Base-by-base conservation (phyloP, 2,797 vertebrate genomes). In the Microctenopoma steveboyesi region DNA sequence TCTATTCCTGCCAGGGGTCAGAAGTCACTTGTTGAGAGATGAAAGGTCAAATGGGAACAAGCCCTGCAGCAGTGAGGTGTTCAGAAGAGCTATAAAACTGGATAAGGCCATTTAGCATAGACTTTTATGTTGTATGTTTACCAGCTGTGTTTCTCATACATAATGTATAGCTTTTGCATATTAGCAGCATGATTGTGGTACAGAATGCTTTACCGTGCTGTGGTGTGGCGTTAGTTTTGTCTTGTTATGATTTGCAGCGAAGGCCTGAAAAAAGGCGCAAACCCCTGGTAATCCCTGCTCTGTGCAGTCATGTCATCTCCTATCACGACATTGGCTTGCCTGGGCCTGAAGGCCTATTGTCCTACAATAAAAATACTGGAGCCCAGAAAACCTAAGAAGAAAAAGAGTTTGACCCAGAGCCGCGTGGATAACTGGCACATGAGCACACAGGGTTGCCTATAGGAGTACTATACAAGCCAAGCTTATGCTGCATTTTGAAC, bases 311-410 rank as follows among this genome's bases (percentile, higher is more conserved):
- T 79, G 78, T 76, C 85, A 56, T 70, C 69, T 83, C 71, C 68
- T 79, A 79, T 88, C 82, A 88, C 66, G 89, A 89, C 86, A 85
- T 39, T 57, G 70, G 69, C 74, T 73, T 12, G 67, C 69, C 56
- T 6, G 64, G 58, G 72, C 79, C 78, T 13, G 18, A 47, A 54
- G 66, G 43, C 25, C 73, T 63, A 66, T 83, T 83, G 79, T 79
- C 79, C 74, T 7, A 46, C 79, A n/a, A 11, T 58, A 61, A 79
- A 83, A 73, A 66, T 53, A 67, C 63, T 65, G 43, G 56, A 72
- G 72, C 13, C 59, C 49, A 47, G 46, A 62, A 72, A 83, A 76
- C 60, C 22, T 22, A 22, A 22, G 22, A 22, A 22, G 22, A 22
- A 22, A 22, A 22, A 22, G 22, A 22, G 22, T 22, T 22, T 22